Evolutionary conservation across 2,113 vertebrate species (phyloP).

Genomic region (Forbesichthys agassizii): DNA sequence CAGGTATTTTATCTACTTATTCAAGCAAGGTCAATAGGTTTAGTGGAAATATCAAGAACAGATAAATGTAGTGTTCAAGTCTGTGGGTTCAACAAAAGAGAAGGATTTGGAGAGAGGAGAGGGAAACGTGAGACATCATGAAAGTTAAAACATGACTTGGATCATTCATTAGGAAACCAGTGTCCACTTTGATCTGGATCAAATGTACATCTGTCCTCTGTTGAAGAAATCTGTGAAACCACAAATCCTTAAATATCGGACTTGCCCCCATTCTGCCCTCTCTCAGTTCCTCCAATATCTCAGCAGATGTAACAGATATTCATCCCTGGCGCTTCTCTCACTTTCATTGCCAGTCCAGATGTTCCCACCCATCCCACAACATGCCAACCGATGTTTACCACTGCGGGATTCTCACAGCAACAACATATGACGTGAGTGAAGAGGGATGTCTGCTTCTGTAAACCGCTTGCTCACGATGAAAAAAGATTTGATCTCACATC

Average conservation of each 20-base stretch:
- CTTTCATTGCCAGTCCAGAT: slow-evolving; percentile 37
- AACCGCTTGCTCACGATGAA: slow-evolving; percentile 7
- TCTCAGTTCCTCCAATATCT: slow-evolving; percentile 17
- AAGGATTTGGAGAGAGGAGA: background rate
- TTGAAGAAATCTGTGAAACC: slow-evolving; percentile 20
- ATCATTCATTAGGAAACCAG: background rate
- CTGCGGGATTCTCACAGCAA: slow-evolving; percentile 5
- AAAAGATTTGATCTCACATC: too few species aligned
- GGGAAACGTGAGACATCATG: background rate
- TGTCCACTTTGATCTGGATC: slow-evolving; percentile 7
- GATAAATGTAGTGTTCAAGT: too few species aligned
- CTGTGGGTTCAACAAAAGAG: background rate
- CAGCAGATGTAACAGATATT: slow-evolving; percentile 23
- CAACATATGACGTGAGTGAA: background rate
- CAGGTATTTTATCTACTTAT: too few species aligned
- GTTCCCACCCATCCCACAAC: slow-evolving; percentile 31
- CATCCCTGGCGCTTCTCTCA: slow-evolving; percentile 11
- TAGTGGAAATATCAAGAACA: too few species aligned
- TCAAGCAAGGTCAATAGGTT: too few species aligned
- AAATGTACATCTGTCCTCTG: slow-evolving; percentile 20
- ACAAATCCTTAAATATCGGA: background rate
- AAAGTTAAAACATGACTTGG: background rate
- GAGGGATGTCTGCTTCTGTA: slow-evolving; percentile 1
- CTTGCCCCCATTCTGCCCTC: background rate
- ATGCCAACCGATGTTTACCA: slow-evolving; percentile 26